Evolutionary conservation across 2,797 vertebrate genomes (phyloP).

Genomic region (Chelon auratus): DNA sequence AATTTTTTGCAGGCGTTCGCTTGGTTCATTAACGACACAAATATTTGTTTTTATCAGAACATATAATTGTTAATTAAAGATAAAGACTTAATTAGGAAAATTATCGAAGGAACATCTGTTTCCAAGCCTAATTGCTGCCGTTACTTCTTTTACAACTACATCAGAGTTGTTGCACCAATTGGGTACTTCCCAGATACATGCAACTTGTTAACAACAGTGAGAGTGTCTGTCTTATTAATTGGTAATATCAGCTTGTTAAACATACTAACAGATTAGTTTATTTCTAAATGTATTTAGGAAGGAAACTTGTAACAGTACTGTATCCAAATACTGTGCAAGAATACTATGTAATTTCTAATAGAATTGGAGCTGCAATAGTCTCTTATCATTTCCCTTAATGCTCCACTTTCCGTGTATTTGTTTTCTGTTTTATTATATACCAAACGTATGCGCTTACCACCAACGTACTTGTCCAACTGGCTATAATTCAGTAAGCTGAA

Average conservation of each 20-base stretch:
- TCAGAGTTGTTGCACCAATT: constrained; percentile 32
- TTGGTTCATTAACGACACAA: constrained; percentile 8
- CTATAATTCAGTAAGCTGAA: constrained; percentile 50
- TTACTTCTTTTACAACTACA: constrained; percentile 13
- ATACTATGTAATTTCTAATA: constrained; percentile 11
- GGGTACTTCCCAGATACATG: constrained; percentile 37
- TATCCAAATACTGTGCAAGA: constrained; percentile 4
- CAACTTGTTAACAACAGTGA: constrained; percentile 41
- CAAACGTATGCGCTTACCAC: constrained; percentile 29
- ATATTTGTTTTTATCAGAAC: constrained; percentile 46
- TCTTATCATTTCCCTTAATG: constrained; percentile 35
- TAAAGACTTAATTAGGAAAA: constrained; percentile 31
- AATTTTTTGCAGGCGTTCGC: neutral
- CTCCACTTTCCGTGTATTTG: constrained; percentile 34
- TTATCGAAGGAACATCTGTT: constrained; percentile 13
- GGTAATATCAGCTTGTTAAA: constrained; percentile 40
- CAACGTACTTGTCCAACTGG: constrained; percentile 54
- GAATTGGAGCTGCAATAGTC: constrained; percentile 12
- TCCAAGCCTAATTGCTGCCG: constrained; percentile 34
- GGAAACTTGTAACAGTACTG: neutral
- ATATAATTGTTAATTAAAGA: constrained; percentile 29
- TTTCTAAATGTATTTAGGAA: constrained; percentile 27
- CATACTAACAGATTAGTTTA: constrained; percentile 22
- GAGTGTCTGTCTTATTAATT: constrained; percentile 52
- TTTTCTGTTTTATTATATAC: constrained; percentile 26